Conservation (phyloP, 2,888 invertebrate genomes). For the Microplitis manilae region DNA sequence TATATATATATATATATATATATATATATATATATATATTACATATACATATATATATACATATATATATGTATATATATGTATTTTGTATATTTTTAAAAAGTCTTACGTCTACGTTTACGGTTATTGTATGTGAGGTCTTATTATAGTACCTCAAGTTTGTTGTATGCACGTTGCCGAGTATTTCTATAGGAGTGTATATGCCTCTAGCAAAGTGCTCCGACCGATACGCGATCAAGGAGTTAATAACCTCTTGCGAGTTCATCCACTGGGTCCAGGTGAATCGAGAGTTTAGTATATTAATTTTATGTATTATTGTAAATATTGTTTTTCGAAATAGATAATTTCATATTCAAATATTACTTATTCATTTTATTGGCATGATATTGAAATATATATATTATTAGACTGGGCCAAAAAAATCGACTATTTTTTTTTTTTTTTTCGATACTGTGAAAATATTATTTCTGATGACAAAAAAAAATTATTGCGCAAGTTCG, state of each 20-base stretch:
- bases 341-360: no score
- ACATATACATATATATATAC: no score
- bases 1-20: background rate
- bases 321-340: background rate
- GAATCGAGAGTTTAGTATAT: constrained; percentile 14
- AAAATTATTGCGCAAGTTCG: no score
- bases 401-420: no score
- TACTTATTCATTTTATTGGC: no score
- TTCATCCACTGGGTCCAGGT: constrained; percentile 41
- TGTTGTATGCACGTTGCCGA: background rate
- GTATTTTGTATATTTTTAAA: background rate
- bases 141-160: background rate
- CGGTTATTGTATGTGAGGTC: background rate
- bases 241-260: constrained; percentile 42
- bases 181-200: background rate
- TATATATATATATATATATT: background rate
- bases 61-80: background rate
- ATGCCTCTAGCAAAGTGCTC: constrained; percentile 40
- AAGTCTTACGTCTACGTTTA: background rate
- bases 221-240: constrained; percentile 43
- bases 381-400: no score
- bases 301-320: background rate
- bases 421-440: no score
- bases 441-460: no score
- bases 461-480: no score